phyloP scores from a whole-genome alignment of 1,140 invertebrate genomes.

The Caligus rogercresseyi region DNA sequence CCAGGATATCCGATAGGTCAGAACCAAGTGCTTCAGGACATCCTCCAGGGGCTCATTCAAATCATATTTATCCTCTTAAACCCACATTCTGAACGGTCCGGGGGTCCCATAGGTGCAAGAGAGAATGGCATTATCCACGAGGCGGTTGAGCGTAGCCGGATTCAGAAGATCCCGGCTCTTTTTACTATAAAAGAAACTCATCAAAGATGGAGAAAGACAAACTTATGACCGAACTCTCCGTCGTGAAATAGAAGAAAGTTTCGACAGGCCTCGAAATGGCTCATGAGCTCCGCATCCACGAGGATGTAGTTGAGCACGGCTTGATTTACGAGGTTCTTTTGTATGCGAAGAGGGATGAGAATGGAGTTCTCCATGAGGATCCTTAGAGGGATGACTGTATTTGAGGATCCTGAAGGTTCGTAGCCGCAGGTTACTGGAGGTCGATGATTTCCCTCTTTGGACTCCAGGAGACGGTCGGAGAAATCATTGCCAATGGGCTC shows the following conservation, averaged over 20 bases:
- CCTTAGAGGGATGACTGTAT: background rate
- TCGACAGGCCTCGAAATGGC: slow-evolving; percentile 13
- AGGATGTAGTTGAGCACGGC: slow-evolving; percentile 10
- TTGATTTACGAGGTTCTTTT: slow-evolving; percentile 12
- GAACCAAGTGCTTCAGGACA: slow-evolving; percentile 12
- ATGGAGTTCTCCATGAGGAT: slow-evolving; percentile 15
- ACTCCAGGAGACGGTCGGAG: background rate
- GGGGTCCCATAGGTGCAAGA: background rate
- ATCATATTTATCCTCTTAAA: background rate
- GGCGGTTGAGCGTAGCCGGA: slow-evolving; percentile 14
- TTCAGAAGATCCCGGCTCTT: slow-evolving; percentile 12
- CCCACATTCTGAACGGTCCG: slow-evolving; percentile 17
- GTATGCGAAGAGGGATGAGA: slow-evolving; percentile 14
- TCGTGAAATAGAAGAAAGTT: slow-evolving; percentile 20
- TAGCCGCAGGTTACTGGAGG: background rate
- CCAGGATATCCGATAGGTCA: slow-evolving; percentile 15
- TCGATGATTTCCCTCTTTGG: background rate
- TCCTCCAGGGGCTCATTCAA: slow-evolving; percentile 1
- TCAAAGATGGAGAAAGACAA: slow-evolving; percentile 13
- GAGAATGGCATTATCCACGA: slow-evolving; percentile 15
- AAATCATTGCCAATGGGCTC: background rate
- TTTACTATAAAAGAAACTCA: background rate
- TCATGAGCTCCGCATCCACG: slow-evolving; percentile 7
- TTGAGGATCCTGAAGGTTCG: background rate
- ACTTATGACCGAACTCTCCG: slow-evolving; percentile 18